Conservation (phyloP, 2,113 vertebrate species). For the Dicaeum eximium region DNA sequence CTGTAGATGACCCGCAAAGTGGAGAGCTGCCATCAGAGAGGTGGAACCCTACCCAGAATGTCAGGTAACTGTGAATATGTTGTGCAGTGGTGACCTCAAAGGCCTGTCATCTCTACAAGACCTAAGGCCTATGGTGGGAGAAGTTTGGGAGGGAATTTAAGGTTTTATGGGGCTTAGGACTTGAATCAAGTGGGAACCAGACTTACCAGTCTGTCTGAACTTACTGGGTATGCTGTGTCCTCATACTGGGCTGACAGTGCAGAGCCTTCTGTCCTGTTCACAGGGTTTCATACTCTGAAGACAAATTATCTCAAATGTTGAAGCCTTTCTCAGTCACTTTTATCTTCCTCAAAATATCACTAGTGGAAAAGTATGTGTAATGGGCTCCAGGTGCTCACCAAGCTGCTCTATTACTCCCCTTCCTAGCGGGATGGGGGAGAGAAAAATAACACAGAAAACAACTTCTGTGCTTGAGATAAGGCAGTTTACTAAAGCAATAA, state of each 20-base stretch:
- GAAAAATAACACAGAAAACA: background rate
- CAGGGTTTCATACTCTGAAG: background rate
- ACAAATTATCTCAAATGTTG: background rate
- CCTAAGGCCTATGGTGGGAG: background rate
- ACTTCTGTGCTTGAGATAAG: background rate
- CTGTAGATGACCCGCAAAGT: slow-evolving; percentile 97
- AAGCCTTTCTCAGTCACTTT: background rate
- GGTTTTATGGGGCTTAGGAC: background rate
- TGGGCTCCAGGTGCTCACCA: background rate
- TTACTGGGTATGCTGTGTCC: background rate
- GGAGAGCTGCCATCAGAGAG: slow-evolving; percentile 96
- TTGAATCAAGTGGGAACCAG: background rate
- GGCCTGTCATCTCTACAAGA: background rate
- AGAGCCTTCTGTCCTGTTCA: background rate
- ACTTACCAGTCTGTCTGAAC: background rate
- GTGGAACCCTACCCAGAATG: slow-evolving; percentile 99
- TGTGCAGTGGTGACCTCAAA: background rate
- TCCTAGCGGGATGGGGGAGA: background rate
- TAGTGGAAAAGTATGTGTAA: background rate
- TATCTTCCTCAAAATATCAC: background rate
- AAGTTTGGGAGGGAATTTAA: background rate
- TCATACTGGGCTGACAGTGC: background rate
- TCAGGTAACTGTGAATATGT: slow-evolving; percentile 79
- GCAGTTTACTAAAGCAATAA: background rate
- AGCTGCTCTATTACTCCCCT: background rate